phyloP scores from a whole-genome alignment of 1,140 invertebrate species.

The Lepidurus apus region DNA sequence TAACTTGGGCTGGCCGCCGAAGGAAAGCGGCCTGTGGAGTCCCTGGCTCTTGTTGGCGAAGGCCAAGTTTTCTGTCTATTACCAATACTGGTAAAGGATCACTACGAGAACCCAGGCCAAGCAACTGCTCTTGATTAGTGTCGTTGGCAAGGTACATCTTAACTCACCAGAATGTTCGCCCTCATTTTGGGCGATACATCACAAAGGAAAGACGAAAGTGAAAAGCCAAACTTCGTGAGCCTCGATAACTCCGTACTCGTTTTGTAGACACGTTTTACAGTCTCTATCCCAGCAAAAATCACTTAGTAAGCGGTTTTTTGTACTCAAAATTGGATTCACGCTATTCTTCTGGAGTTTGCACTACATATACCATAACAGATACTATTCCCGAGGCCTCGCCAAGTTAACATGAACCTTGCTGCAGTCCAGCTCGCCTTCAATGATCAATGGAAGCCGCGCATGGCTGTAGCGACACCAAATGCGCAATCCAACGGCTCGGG shows the following conservation, averaged over 20 bases:
- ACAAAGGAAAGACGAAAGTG: background rate
- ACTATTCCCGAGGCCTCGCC: background rate
- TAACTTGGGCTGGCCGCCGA: no score
- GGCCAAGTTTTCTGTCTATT: background rate
- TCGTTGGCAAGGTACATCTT: constrained; percentile 8
- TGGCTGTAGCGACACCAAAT: background rate
- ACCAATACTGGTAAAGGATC: background rate
- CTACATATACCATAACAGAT: background rate
- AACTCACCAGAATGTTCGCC: background rate
- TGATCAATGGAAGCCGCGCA: constrained; percentile 20
- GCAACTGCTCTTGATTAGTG: background rate
- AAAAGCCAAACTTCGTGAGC: background rate
- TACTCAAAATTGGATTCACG: background rate
- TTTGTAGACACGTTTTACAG: no score
- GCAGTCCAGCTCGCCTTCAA: constrained; percentile 5
- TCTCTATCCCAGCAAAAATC: no score
- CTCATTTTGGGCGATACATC: constrained; percentile 16
- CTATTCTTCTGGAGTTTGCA: background rate
- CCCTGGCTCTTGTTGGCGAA: background rate
- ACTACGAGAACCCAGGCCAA: background rate
- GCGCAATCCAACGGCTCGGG: background rate
- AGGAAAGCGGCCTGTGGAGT: no score
- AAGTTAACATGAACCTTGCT: constrained; percentile 15
- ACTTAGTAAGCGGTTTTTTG: background rate
- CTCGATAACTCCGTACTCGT: background rate